Evolutionary conservation across 2,113 vertebrate species (phyloP).

Genomic region (Gnathonemus echidnorhynchus): DNA sequence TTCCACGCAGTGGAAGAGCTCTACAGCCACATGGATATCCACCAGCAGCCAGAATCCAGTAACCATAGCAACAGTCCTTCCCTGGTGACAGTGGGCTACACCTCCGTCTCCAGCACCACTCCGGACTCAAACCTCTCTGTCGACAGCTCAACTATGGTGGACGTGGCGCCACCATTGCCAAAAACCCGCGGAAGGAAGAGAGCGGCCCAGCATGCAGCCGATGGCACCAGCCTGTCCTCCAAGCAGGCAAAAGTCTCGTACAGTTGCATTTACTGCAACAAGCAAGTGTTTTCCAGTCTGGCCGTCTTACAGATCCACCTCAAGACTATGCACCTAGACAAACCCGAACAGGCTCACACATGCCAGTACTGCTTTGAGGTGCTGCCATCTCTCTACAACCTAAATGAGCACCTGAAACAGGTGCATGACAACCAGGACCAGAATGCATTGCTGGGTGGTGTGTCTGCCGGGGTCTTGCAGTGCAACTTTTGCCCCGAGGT

Average conservation of each 20-base stretch:
- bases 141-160: conserved; percentile 92
- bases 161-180: conserved; percentile 77
- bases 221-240: conserved; percentile 73
- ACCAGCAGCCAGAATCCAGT: conserved; percentile 91
- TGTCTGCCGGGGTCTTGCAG: conserved; percentile 85
- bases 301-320: conserved; percentile 93
- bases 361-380: conserved; percentile 97
- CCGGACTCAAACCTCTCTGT: conserved; percentile 96
- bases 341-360: conserved; percentile 92
- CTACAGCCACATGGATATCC: conserved; percentile 93
- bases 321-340: conserved; percentile 95
- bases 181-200: conserved; percentile 89
- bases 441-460: conserved; percentile 71
- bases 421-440: conserved; percentile 86
- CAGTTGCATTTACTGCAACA: conserved; percentile 96
- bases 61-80: conserved; percentile 97
- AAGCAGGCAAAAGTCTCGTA: conserved; percentile 91
- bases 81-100: conserved; percentile 89
- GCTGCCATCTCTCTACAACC: conserved; percentile 88
- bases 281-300: conserved; percentile 91
- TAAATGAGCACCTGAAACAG: conserved; percentile 96
- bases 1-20: conserved; percentile 90
- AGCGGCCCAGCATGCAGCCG: conserved; percentile 76
- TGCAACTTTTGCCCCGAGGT: conserved; percentile 97
- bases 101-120: conserved; percentile 95